phyloP scores from a whole-genome alignment of 2,797 vertebrate genomes.

The Crax fasciolata region DNA sequence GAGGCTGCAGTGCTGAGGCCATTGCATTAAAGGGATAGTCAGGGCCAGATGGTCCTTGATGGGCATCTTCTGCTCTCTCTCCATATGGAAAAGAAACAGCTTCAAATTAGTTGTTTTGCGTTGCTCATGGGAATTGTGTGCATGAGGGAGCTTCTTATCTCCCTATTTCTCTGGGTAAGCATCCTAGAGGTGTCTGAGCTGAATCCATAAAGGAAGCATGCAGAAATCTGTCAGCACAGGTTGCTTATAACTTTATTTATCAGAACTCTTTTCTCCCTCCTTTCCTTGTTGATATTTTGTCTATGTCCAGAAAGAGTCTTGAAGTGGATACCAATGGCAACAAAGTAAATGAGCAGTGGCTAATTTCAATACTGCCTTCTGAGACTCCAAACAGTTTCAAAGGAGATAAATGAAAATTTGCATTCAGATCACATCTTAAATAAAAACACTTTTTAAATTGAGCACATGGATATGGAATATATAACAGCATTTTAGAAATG shows the following conservation, averaged over 20 bases:
- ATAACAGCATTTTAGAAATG: not conserved
- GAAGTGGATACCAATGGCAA: not conserved
- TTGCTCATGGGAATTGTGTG: not conserved
- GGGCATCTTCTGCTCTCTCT: not conserved
- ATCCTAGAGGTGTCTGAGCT: not conserved
- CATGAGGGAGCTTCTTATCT: not conserved
- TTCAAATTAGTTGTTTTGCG: not conserved
- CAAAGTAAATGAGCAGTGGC: not conserved
- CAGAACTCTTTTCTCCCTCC: not conserved
- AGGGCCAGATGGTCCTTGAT: not conserved
- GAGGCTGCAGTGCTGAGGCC: not conserved
- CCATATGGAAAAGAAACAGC: not conserved
- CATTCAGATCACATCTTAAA: not conserved
- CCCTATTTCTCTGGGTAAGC: not conserved
- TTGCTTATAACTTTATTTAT: not conserved
- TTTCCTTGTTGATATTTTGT: not conserved
- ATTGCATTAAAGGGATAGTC: no score
- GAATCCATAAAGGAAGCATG: not conserved
- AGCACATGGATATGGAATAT: not conserved
- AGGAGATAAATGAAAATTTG: not conserved
- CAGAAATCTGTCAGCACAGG: not conserved
- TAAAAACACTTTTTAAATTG: not conserved
- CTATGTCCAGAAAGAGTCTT: not conserved
- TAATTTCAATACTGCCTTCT: not conserved
- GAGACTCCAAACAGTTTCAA: not conserved